A percentile compares a stretch with the other conserved stretches of the same genome.
These are phyloP conservation scores for Drosophila percnosoma DNA, from an alignment of 2,888 invertebrate species.

Conservation along the genomic window DNA sequence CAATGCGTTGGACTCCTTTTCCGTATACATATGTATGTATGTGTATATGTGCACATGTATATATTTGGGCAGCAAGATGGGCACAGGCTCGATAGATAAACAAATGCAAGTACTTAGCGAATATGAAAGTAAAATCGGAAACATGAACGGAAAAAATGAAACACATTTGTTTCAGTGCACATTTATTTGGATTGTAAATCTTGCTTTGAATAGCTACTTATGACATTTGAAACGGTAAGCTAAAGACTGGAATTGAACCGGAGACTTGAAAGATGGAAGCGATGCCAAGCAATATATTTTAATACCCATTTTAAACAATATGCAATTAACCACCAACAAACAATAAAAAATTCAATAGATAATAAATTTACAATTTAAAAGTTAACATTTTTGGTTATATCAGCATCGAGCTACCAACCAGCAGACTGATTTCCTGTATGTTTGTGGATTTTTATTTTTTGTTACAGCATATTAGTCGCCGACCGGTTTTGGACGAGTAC, in stretches of 20 bases:
- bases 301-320: neutral
- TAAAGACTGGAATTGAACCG: neutral
- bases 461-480: constrained; percentile 60
- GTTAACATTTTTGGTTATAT: constrained; percentile 1
- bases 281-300: neutral
- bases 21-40: neutral
- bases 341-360: neutral
- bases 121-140: neutral
- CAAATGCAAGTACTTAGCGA: constrained; percentile 1
- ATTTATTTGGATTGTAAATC: constrained; percentile 1
- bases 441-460: constrained; percentile 60
- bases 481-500: constrained; percentile 41
- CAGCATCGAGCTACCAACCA: neutral
- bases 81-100: constrained; percentile 3
- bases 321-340: neutral
- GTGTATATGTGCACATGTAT: constrained; percentile 5
- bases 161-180: neutral
- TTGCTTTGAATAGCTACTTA: neutral
- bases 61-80: neutral
- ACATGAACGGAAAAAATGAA: neutral
- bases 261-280: neutral
- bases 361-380: constrained; percentile 6
- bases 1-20: constrained; percentile 24
- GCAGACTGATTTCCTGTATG: constrained; percentile 65
- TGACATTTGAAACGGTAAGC: neutral